Evolutionary conservation across 2,888 invertebrate species (phyloP).

Genomic region (Idaea aversata): DNA sequence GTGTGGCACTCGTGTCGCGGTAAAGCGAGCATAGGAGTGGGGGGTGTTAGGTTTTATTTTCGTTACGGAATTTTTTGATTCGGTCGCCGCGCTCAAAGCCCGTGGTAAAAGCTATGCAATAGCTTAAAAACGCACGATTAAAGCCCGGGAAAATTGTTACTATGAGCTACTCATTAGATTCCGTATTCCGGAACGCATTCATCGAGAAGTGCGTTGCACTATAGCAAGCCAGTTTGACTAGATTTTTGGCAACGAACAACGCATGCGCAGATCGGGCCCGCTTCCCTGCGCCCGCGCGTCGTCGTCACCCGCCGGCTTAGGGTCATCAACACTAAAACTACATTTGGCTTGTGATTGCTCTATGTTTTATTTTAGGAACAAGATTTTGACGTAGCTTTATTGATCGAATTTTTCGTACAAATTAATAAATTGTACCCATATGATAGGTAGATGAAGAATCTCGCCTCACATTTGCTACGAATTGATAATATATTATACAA

Average conservation of each 20-base stretch:
- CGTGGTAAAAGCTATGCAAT: too few relatives aligned
- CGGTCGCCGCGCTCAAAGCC: too few relatives aligned
- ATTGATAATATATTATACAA: too few relatives aligned
- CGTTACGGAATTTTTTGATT: too few relatives aligned
- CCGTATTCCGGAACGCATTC: conserved; percentile 51
- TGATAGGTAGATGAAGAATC: too few relatives aligned
- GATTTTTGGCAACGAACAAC: conserved; percentile 73
- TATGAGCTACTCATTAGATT: conserved; percentile 38
- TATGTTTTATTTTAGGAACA: background rate
- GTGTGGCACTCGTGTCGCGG: too few relatives aligned
- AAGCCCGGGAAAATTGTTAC: background rate
- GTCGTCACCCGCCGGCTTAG: conserved; percentile 21
- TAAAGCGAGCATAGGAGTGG: too few relatives aligned
- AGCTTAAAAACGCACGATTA: too few relatives aligned
- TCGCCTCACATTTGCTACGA: too few relatives aligned
- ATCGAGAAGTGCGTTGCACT: conserved; percentile 76
- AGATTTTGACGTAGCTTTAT: background rate
- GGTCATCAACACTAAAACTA: conserved; percentile 1
- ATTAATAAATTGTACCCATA: too few relatives aligned
- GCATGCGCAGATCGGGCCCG: conserved; percentile 32
- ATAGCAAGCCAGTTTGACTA: conserved; percentile 78
- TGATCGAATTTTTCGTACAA: background rate
- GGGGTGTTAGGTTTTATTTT: too few relatives aligned
- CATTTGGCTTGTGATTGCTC: conserved; percentile 1
- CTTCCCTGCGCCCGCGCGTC: conserved; percentile 29